These are phyloP conservation scores for Monopterus albus DNA, from an alignment of 2,113 vertebrate genomes.

Conservation along the genomic window DNA sequence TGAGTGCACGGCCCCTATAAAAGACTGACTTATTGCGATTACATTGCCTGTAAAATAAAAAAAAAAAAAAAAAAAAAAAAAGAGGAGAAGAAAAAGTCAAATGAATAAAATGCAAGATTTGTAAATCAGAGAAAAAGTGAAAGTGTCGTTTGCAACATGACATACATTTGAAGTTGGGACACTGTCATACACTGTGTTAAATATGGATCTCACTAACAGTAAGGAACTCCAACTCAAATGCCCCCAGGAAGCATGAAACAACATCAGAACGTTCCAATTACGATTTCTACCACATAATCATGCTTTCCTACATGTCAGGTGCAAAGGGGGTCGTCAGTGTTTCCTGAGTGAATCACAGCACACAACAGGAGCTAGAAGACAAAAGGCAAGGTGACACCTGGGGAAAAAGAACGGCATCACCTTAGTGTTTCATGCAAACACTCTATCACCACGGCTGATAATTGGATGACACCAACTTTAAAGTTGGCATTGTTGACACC, in stretches of 20 bases:
- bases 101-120: slow-evolving; percentile 67
- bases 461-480: slow-evolving; percentile 29
- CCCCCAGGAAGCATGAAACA: slow-evolving; percentile 31
- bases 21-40: slow-evolving; percentile 61
- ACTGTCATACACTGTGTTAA: slow-evolving; percentile 39
- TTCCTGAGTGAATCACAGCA: slow-evolving; percentile 1
- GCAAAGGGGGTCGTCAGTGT: slow-evolving; percentile 1
- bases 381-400: slow-evolving; percentile 26
- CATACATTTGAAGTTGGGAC: slow-evolving; percentile 57
- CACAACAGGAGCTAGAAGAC: slow-evolving; percentile 1
- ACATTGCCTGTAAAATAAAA: slow-evolving; percentile 43
- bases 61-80: too few species aligned
- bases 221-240: slow-evolving; percentile 3
- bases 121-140: slow-evolving; percentile 47
- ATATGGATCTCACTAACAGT: slow-evolving; percentile 16
- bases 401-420: slow-evolving; percentile 4
- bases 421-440: slow-evolving; percentile 14
- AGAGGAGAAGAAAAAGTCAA: slow-evolving; percentile 21
- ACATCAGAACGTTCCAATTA: slow-evolving; percentile 39
- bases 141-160: slow-evolving; percentile 58
- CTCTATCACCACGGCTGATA: slow-evolving; percentile 21
- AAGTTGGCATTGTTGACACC: not conserved
- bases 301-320: slow-evolving; percentile 1
- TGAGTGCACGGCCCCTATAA: slow-evolving; percentile 55
- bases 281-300: not conserved